Evolutionary conservation across 2,113 vertebrate genomes (phyloP).

Genomic region (Epinephelus moara): DNA sequence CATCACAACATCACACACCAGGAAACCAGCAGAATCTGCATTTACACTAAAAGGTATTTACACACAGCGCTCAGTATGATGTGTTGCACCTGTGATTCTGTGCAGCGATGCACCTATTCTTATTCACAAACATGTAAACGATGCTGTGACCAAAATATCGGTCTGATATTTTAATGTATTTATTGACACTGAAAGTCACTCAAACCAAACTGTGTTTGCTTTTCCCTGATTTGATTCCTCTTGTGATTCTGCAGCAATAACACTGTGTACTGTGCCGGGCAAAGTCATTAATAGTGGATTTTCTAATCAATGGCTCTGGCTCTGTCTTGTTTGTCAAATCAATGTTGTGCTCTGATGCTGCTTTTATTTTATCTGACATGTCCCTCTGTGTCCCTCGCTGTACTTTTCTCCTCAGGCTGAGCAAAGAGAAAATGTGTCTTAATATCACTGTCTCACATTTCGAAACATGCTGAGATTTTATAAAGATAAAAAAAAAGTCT

Average conservation of each 20-base stretch:
- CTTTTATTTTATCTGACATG: constrained; percentile 64
- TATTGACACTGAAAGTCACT: constrained; percentile 28
- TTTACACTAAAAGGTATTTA: constrained; percentile 42
- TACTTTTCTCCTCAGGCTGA: constrained; percentile 11
- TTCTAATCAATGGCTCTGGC: constrained; percentile 71
- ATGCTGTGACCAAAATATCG: not conserved
- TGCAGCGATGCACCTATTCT: not conserved
- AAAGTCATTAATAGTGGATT: constrained; percentile 80
- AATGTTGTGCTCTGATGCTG: constrained; percentile 63
- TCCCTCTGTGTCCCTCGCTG: constrained; percentile 29
- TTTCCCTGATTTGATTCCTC: constrained; percentile 47
- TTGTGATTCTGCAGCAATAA: constrained; percentile 58
- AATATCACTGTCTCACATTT: not conserved
- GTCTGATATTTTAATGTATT: not conserved
- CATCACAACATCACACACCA: constrained; percentile 42
- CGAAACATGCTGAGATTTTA: no score
- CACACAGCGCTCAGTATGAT: constrained; percentile 1
- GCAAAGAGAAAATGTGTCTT: constrained; percentile 9
- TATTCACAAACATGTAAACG: not conserved
- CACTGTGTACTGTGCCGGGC: constrained; percentile 41
- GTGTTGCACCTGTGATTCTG: constrained; percentile 3
- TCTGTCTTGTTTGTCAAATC: constrained; percentile 76
- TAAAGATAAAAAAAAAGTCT: no score
- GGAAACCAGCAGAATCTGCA: constrained; percentile 28
- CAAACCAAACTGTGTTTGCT: constrained; percentile 24